Evolutionary conservation across 2,888 invertebrate species (phyloP), one percentile per base, ranked within the genome.

Genomic region (Sylvicola cinctus): DNA sequence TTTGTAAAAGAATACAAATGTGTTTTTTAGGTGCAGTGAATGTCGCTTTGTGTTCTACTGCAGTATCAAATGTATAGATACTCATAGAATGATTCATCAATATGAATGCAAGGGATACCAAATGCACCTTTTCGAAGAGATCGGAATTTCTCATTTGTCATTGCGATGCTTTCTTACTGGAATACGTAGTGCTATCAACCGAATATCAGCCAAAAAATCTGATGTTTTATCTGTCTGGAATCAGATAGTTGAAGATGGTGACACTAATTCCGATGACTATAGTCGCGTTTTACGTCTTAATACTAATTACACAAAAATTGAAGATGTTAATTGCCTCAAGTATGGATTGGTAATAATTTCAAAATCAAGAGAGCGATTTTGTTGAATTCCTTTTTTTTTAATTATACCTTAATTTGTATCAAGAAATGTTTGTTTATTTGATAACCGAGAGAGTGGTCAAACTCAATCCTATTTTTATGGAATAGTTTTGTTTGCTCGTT

Each of bases 61-160:
- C 50, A 61, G 67, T 31, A 61, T 64, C 31, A 51, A 52, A 16
- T 87, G 87, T 48, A 62, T 66, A 10, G 46, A 56, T 2, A 49
- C 53, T 5, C 72, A 74, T 2, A 42, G 51, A 2, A 44, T 47
- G 2, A 68, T 70, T 46, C 85, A 85, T 51, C 58, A 58, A 34
- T 75, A 70, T 66, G 77, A 85, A 54, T 87, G 85, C 47, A 53
- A 52, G 7, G 77, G 70, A 5, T 66, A 68, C 40, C 64, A 63
- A 43, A 58, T 65, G 8, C 60, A 64, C 28, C 56, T 84, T 10
- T 71, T 75, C 51, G 63, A 70, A 36, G 66, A 73, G 33, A 67
- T 81, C 28, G 84, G 85, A 20, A 74, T 85, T 39, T 76, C 73
- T 1, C 80, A 81, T 53, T 65, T 81, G 37, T 83, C 77, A n/a